A percentile compares a stretch with the other conserved stretches of the same genome.
Conservation (phyloP, 2,113 vertebrate genomes). For the Meriones unguiculatus region DNA sequence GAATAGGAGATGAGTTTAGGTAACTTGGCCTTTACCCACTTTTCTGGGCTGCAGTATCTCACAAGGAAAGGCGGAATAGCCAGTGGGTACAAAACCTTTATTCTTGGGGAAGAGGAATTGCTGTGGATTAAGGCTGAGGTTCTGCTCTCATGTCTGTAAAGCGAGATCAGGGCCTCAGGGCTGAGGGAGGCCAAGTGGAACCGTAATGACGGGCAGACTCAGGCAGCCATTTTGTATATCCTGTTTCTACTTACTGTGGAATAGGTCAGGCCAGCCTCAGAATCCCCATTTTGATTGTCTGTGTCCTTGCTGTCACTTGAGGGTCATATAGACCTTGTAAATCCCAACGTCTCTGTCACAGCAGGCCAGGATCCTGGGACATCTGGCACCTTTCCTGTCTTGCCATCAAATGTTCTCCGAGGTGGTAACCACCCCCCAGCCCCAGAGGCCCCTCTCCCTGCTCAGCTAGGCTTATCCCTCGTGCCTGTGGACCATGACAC, state of each 20-base stretch:
- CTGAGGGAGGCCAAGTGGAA: background rate
- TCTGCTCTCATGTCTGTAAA: too few relatives aligned
- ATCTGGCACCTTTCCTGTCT: background rate
- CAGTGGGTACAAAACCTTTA: constrained; percentile 86
- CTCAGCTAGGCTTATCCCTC: constrained; percentile 76
- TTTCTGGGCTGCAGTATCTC: constrained; percentile 82
- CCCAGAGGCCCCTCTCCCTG: background rate
- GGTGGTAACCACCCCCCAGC: background rate
- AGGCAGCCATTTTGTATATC: background rate
- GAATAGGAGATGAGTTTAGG: constrained; percentile 85
- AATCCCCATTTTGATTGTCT: too few relatives aligned
- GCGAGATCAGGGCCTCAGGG: background rate
- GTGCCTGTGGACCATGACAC: constrained; percentile 78
- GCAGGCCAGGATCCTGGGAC: background rate
- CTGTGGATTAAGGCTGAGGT: background rate
- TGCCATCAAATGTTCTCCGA: fast-evolving
- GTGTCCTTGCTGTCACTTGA: background rate
- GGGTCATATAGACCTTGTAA: background rate
- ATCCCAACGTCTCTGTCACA: background rate
- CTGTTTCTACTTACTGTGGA: background rate
- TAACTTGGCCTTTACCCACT: constrained; percentile 84
- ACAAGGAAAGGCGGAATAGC: constrained; percentile 86
- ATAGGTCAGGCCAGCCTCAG: background rate
- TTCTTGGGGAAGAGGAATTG: constrained; percentile 64
- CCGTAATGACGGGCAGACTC: background rate